phyloP scores from a whole-genome alignment of 2,113 vertebrate genomes.

The Lucifuga dentata region DNA sequence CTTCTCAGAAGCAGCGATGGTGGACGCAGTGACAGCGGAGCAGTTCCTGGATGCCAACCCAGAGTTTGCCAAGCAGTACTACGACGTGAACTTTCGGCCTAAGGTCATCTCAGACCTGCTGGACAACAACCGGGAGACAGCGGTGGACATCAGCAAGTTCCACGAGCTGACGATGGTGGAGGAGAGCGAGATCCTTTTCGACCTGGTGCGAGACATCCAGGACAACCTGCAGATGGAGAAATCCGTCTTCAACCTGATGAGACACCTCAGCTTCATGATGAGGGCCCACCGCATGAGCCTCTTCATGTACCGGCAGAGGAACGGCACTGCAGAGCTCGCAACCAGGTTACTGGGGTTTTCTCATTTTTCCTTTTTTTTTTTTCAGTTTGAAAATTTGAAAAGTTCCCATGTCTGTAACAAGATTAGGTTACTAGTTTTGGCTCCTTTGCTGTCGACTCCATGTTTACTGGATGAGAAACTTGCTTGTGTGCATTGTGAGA shows the following conservation, averaged over 20 bases:
- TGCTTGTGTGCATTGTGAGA: too few species aligned
- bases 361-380: too few species aligned
- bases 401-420: too few species aligned
- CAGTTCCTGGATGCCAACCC: conserved; percentile 89
- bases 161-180: conserved; percentile 82
- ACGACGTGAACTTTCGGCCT: conserved; percentile 81
- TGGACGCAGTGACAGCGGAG: conserved; percentile 85
- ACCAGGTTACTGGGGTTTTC: conserved; percentile 72
- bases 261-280: conserved; percentile 86
- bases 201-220: conserved; percentile 88
- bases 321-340: conserved; percentile 87
- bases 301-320: conserved; percentile 90
- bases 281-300: conserved; percentile 89
- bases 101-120: conserved; percentile 85
- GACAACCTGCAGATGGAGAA: conserved; percentile 88
- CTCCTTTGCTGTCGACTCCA: too few species aligned
- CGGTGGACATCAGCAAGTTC: conserved; percentile 77
- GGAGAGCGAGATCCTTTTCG: conserved; percentile 90
- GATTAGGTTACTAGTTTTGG: too few species aligned
- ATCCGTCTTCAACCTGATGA: conserved; percentile 87
- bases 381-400: too few species aligned
- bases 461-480: too few species aligned
- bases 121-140: conserved; percentile 68
- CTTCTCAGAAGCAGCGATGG: conserved; percentile 60
- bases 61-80: conserved; percentile 88